Evolutionary conservation across 2,113 vertebrate genomes (phyloP).

Genomic region (Paraplagusia blochii): DNA sequence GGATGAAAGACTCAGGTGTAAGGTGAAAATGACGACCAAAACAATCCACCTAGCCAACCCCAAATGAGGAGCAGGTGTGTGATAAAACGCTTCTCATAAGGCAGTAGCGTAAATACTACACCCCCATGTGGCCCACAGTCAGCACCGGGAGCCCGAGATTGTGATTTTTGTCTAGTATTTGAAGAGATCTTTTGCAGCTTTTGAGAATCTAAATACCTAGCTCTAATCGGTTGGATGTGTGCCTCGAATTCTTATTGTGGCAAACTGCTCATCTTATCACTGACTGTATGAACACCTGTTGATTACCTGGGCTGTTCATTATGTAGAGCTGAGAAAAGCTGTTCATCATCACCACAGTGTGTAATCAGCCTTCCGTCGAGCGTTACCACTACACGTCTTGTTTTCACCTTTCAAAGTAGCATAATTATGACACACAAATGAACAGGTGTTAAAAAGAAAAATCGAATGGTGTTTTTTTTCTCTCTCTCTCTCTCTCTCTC

Average conservation of each 20-base stretch:
- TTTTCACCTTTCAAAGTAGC: constrained; percentile 1
- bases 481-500: not conserved
- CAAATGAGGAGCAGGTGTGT: no score
- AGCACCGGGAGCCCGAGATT: no score
- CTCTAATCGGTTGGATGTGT: not conserved
- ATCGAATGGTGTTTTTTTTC: not conserved
- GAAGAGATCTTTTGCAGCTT: no score
- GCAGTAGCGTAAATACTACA: no score
- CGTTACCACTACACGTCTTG: not conserved
- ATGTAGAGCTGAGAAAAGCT: not conserved
- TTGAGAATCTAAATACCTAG: no score
- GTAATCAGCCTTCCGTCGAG: not conserved
- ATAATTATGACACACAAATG: not conserved
- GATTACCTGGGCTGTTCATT: not conserved
- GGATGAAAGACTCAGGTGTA: no score
- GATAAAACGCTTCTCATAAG: no score
- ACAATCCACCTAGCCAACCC: no score
- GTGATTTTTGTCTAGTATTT: no score
- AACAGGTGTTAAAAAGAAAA: not conserved
- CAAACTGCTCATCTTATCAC: not conserved
- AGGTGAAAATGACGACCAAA: no score
- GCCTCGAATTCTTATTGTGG: not conserved
- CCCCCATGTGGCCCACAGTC: no score
- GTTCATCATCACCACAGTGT: not conserved
- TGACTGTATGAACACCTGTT: constrained; percentile 1